A percentile compares a stretch with the other conserved stretches of the same genome.
phyloP scores from a whole-genome alignment of 2,113 vertebrate species.

The Festucalex cinctus region DNA sequence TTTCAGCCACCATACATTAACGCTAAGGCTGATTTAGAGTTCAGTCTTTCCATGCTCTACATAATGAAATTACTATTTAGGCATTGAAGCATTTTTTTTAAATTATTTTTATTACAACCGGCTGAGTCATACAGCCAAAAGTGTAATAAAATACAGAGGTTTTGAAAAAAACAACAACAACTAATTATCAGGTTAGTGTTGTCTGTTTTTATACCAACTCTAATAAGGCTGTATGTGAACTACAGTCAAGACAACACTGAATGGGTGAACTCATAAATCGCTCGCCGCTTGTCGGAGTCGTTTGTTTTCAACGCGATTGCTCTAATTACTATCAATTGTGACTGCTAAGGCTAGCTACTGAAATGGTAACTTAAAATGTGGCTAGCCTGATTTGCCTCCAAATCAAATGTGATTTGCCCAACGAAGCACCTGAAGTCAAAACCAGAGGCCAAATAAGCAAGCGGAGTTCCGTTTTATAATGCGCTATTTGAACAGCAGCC shows the following conservation, averaged over 20 bases:
- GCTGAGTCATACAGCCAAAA: neutral
- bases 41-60: neutral
- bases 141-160: neutral
- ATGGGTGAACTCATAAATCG: neutral
- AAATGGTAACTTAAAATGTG: conserved; percentile 2
- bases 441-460: neutral
- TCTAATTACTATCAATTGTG: neutral
- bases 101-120: no score
- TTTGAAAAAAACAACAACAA: neutral
- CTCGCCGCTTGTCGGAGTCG: neutral
- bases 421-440: neutral
- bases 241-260: neutral
- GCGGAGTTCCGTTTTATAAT: neutral
- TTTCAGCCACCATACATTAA: neutral
- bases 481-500: neutral
- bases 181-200: neutral
- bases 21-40: neutral
- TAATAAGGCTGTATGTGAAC: neutral
- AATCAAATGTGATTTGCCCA: conserved; percentile 16
- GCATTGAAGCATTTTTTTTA: neutral
- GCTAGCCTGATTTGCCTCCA: conserved; percentile 35
- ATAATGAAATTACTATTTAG: neutral
- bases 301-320: neutral
- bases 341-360: neutral
- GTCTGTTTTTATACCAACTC: neutral